Conservation (phyloP, 1,140 invertebrate genomes). For the Drosophila punjabiensis region DNA sequence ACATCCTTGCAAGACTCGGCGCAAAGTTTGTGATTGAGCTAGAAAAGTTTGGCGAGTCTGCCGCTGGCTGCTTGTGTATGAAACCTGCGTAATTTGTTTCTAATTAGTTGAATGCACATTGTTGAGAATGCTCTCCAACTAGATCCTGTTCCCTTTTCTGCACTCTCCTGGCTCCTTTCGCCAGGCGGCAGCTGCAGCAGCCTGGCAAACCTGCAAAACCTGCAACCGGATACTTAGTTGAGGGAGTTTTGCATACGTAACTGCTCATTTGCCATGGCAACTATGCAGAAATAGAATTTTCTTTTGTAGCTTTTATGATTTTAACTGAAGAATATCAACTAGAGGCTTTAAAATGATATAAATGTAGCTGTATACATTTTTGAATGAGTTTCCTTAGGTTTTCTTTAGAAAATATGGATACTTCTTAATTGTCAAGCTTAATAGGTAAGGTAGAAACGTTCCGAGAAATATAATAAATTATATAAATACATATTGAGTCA, state of each 20-base stretch:
- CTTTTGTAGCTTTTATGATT: background rate
- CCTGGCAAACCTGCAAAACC: background rate
- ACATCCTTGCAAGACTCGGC: slow-evolving; percentile 35
- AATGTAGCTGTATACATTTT: background rate
- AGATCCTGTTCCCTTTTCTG: background rate
- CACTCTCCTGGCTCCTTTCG: background rate
- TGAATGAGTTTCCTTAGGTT: background rate
- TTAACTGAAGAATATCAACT: background rate
- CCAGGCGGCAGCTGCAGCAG: too few species aligned
- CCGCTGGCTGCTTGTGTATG: slow-evolving; percentile 64
- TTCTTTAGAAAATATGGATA: background rate
- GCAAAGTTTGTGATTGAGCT: slow-evolving; percentile 79
- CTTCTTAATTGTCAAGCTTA: background rate
- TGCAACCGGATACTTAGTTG: slow-evolving; percentile 26
- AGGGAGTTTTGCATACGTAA: slow-evolving; percentile 38
- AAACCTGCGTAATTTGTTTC: slow-evolving; percentile 81
- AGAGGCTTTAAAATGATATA: background rate
- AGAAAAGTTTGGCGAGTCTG: slow-evolving; percentile 57
- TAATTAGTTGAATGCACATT: slow-evolving; percentile 82
- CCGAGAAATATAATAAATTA: background rate
- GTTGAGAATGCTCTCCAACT: slow-evolving; percentile 52
- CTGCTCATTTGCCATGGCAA: slow-evolving; percentile 32
- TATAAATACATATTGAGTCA: background rate
- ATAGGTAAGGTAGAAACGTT: too few species aligned
- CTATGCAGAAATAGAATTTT: background rate